phyloP scores from a whole-genome alignment of 2,888 invertebrate species.

The Xestia c-nigrum region DNA sequence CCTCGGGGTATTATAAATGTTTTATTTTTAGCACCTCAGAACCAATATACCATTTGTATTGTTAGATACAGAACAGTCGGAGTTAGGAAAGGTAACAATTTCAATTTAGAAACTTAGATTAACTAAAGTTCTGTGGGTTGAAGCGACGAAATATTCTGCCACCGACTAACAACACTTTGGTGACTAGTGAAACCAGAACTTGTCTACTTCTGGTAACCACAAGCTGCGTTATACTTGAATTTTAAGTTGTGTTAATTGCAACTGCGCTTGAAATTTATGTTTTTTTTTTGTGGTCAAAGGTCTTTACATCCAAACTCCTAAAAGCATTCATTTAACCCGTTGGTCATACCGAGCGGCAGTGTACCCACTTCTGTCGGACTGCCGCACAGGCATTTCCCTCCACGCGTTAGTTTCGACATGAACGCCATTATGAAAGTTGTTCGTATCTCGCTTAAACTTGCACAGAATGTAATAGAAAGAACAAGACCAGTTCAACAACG shows the following conservation, averaged over 20 bases:
- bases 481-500: too few species aligned
- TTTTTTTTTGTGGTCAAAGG: not conserved
- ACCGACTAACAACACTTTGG: not conserved
- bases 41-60: conserved; percentile 36
- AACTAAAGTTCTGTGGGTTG: conserved; percentile 1
- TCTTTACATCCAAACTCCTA: not conserved
- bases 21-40: not conserved
- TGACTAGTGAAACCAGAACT: not conserved
- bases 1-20: not conserved
- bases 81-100: conserved; percentile 4
- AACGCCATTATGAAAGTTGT: too few species aligned
- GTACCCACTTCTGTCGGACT: too few species aligned
- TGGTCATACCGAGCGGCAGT: too few species aligned
- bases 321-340: not conserved
- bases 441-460: too few species aligned
- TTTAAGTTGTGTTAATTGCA: not conserved
- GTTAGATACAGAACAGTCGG: conserved; percentile 2
- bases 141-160: conserved; percentile 16
- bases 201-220: not conserved
- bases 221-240: not conserved
- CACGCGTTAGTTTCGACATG: too few species aligned
- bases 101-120: conserved; percentile 46
- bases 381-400: too few species aligned
- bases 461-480: too few species aligned
- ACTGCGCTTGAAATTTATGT: not conserved